These are phyloP conservation scores for Raphicerus campestris DNA, from an alignment of 2,113 vertebrate species.

Conservation along the genomic window DNA sequence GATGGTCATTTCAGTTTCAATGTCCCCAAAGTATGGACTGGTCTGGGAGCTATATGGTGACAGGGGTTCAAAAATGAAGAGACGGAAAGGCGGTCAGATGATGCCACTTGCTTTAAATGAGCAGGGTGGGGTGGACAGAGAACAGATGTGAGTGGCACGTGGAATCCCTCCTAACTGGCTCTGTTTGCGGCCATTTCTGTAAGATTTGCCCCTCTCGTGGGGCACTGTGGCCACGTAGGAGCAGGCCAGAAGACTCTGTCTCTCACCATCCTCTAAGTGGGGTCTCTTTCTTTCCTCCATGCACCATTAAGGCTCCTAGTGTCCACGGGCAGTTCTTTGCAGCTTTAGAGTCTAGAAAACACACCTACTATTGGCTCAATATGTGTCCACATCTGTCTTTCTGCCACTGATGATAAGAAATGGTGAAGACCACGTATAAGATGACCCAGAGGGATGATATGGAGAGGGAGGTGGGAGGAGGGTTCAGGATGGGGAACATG, in stretches of 20 bases:
- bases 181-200: not conserved
- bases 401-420: not conserved
- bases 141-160: not conserved
- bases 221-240: not conserved
- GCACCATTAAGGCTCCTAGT: not conserved
- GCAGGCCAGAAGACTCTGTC: not conserved
- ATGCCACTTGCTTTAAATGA: not conserved
- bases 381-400: not conserved
- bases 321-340: not conserved
- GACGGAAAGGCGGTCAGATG: not conserved
- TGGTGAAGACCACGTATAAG: not conserved
- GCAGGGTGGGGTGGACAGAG: not conserved
- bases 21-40: not conserved
- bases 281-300: not conserved
- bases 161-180: not conserved
- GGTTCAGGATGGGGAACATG: too few relatives aligned
- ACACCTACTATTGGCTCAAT: not conserved
- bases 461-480: too few relatives aligned
- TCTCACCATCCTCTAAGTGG: not conserved
- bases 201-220: not conserved
- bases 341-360: not conserved
- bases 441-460: too few relatives aligned
- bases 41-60: not conserved
- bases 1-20: not conserved
- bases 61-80: not conserved